phyloP scores from a whole-genome alignment of 2,113 vertebrate genomes.

The Rynchops niger region DNA sequence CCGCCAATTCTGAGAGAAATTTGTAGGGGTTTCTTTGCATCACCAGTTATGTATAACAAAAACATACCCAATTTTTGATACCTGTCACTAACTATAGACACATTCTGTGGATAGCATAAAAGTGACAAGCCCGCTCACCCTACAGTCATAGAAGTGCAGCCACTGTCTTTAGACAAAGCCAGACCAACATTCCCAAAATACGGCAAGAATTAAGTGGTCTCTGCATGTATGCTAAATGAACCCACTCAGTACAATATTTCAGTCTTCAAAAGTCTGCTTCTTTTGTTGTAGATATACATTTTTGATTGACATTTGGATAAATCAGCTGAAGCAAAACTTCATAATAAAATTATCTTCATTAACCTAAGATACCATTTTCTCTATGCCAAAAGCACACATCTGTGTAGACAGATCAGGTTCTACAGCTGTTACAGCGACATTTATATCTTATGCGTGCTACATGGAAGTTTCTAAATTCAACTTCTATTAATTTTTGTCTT shows the following conservation, averaged over 20 bases:
- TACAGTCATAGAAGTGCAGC: background rate
- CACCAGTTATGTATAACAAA: background rate
- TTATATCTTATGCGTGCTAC: background rate
- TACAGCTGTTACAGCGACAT: slow-evolving; percentile 4
- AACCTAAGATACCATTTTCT: background rate
- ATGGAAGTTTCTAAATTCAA: slow-evolving; percentile 13
- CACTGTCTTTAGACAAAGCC: background rate
- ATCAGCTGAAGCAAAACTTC: background rate
- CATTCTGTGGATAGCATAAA: background rate
- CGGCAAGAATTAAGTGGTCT: background rate
- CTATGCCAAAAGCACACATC: background rate
- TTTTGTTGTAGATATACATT: background rate
- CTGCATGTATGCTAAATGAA: background rate
- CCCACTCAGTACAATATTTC: background rate
- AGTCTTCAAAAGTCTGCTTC: background rate
- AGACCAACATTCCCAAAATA: background rate
- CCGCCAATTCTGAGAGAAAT: background rate
- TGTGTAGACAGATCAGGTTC: background rate
- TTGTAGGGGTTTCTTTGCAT: background rate
- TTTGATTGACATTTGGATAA: background rate
- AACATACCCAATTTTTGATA: background rate
- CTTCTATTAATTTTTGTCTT: background rate
- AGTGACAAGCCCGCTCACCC: background rate
- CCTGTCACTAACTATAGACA: background rate
- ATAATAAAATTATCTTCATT: background rate